phyloP scores from a whole-genome alignment of 2,797 vertebrate species.

The Apogon hyalosoma region DNA sequence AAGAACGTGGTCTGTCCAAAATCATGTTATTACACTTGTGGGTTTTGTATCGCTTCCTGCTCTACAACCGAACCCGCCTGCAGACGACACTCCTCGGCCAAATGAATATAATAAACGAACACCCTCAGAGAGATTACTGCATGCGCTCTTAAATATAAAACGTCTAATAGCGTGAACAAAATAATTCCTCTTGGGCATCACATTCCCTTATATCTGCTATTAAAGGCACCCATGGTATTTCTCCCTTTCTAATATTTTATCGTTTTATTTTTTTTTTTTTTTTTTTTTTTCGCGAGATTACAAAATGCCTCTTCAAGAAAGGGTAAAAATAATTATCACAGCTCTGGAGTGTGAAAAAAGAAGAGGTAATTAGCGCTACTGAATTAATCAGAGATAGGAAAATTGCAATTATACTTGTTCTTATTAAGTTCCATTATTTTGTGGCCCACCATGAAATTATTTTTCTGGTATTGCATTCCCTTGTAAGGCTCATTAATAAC shows the following conservation, averaged over 20 bases:
- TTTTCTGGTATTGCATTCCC: conserved; percentile 52
- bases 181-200: conserved; percentile 39
- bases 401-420: conserved; percentile 78
- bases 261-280: conserved; percentile 24
- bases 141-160: conserved; percentile 29
- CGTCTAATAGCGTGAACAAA: conserved; percentile 22
- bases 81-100: neutral
- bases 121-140: conserved; percentile 1
- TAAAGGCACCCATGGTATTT: conserved; percentile 18
- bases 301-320: conserved; percentile 57
- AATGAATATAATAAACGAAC: conserved; percentile 9
- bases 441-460: conserved; percentile 73
- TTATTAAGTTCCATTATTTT: conserved; percentile 78
- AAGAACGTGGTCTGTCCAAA: conserved; percentile 44
- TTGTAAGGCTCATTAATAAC: conserved; percentile 55
- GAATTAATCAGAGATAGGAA: conserved; percentile 80
- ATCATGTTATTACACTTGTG: conserved; percentile 27
- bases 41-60: conserved; percentile 13
- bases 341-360: conserved; percentile 52
- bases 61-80: conserved; percentile 13
- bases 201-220: conserved; percentile 21
- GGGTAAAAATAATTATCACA: conserved; percentile 72
- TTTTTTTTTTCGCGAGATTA: conserved; percentile 19
- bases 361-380: conserved; percentile 76
- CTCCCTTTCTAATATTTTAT: conserved; percentile 26